A percentile compares a stretch with the other conserved stretches of the same genome.
These are phyloP conservation scores for Drosophila mimica DNA, from an alignment of 2,888 invertebrate genomes.

Conservation along the genomic window DNA sequence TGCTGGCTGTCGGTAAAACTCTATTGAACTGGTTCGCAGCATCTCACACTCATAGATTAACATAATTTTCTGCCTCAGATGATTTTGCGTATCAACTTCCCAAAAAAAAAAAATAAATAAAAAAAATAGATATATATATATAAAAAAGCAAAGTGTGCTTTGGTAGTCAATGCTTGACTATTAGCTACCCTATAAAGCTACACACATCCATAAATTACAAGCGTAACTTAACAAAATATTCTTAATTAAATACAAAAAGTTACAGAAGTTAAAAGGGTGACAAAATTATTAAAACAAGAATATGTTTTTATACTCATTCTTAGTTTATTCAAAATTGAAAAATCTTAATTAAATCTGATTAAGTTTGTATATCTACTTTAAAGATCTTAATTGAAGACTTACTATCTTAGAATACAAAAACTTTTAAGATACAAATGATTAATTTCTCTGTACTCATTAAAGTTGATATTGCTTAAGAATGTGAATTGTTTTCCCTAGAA, in stretches of 20 bases:
- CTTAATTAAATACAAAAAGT: neutral
- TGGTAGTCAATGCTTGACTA: neutral
- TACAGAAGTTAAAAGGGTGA: neutral
- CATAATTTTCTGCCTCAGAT: conserved; percentile 56
- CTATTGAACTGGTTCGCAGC: conserved; percentile 66
- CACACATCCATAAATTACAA: neutral
- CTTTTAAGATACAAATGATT: neutral
- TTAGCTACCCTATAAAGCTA: conserved; percentile 3
- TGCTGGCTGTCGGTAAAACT: conserved; percentile 61
- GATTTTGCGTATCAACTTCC: conserved; percentile 60
- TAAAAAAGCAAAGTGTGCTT: neutral
- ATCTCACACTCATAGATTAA: conserved; percentile 50
- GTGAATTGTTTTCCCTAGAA: neutral
- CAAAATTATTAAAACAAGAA: neutral
- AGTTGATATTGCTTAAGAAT: neutral
- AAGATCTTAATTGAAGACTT: neutral
- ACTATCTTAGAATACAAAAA: neutral
- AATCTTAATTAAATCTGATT: neutral
- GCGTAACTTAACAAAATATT: neutral
- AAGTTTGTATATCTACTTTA: neutral
- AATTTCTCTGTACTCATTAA: neutral
- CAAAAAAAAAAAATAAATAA: neutral
- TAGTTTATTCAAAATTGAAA: neutral
- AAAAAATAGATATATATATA: neutral
- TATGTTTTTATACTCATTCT: neutral